Evolutionary conservation across 1,140 invertebrate species (phyloP), one percentile per base, ranked within the genome.

Genomic region (Hetaerina americana): DNA sequence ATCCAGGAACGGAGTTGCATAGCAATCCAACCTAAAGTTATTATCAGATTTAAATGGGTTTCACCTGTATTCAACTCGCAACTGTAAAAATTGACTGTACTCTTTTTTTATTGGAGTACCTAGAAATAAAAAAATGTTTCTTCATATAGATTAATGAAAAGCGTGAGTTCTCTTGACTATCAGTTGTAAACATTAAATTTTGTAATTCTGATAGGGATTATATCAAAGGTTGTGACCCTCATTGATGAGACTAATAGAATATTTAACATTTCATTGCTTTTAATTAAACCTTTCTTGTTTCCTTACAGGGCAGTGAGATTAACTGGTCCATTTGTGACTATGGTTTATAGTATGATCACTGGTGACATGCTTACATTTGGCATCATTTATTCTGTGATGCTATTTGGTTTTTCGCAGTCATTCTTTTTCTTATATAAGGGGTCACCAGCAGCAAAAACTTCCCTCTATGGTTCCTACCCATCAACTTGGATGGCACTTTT

Each of bases 321-420:
- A 67, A 98, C 95, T 0, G 97, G 97, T 70, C 96, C 96, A 0
- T 98, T 98, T 83, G 94, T 99, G 68, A 97, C 96, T 22, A 99
- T 98, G 96, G 95, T 98, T 70, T 98, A 96, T 84, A 93, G 90
- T 76, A 99, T 99, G 96, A 95, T 98, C 77, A 93, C 91, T 0
- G 95, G 95, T 26, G 97, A 99, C 82, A 96, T 98, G 93, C 88
- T 97, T 76, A 96, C 95, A 29, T 98, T 99, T 80, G 92, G 92
- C 70, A 96, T 98, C 72, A 98, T 99, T 80, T 98, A 96, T 80
- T 87, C 87, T 74, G 92, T 99, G 74, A 91, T 98, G 49, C 82
- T 98, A 0, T 91, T 96, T 76, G 95, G 92, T 22, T 99, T 98
- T 82, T 95, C 95, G 18, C 94, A 97, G 83, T 95, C 94, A 1